Conservation (phyloP, 2,888 invertebrate species). For the Philhelius pedissequus region DNA sequence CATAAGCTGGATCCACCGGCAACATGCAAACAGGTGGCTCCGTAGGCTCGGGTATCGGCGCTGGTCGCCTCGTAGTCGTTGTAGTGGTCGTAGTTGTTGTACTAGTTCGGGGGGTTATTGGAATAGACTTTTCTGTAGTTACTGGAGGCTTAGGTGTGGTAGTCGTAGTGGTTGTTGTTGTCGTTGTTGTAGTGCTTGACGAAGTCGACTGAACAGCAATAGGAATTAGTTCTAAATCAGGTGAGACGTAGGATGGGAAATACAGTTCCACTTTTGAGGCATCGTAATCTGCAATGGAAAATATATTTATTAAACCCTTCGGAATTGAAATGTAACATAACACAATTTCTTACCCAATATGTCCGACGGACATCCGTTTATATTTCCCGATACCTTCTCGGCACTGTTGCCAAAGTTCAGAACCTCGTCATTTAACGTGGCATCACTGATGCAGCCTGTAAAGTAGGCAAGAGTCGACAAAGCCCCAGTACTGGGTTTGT, state of each 20-base stretch:
- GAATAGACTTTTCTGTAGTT: constrained; percentile 69
- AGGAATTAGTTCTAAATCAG: constrained; percentile 69
- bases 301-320: not conserved
- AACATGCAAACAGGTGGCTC: constrained; percentile 76
- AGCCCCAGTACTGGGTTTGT: constrained; percentile 80
- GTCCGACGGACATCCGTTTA: constrained; percentile 82
- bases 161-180: constrained; percentile 52
- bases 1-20: constrained; percentile 76
- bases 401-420: constrained; percentile 88
- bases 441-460: constrained; percentile 95
- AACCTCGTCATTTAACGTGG: constrained; percentile 90
- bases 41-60: not conserved
- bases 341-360: constrained; percentile 72
- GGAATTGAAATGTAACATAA: not conserved
- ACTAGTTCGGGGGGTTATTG: constrained; percentile 70
- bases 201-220: constrained; percentile 77
- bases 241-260: constrained; percentile 70
- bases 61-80: constrained; percentile 30
- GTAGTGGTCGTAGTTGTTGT: constrained; percentile 70
- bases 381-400: constrained; percentile 81
- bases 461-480: constrained; percentile 84
- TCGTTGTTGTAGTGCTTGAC: constrained; percentile 72
- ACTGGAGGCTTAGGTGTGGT: constrained; percentile 70
- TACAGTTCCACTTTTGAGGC: constrained; percentile 71
- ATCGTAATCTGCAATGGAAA: constrained; percentile 74